Conservation (phyloP, 2,113 vertebrate species). For the Herpetotheres cachinnans region DNA sequence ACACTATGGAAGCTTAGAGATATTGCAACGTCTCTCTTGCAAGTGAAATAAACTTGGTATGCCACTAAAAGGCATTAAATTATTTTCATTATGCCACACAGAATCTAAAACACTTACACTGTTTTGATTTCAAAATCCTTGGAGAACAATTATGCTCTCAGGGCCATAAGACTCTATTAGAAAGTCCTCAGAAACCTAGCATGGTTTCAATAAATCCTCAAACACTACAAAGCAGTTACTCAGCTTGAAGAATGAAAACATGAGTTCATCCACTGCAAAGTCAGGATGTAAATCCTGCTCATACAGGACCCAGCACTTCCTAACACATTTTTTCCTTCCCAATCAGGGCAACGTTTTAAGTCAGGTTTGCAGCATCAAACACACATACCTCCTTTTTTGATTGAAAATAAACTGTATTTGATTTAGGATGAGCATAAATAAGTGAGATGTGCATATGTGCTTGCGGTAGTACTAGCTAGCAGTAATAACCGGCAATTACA, state of each 20-base stretch:
- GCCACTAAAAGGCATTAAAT: slow-evolving; percentile 71
- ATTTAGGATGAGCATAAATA: background rate
- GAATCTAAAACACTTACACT: slow-evolving; percentile 70
- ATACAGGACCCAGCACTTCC: background rate
- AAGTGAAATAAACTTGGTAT: slow-evolving; percentile 63
- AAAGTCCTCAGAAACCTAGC: slow-evolving; percentile 67
- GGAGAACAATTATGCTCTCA: slow-evolving; percentile 66
- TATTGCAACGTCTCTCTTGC: slow-evolving; percentile 8
- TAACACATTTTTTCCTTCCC: background rate
- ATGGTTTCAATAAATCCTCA: slow-evolving; percentile 71
- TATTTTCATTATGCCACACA: slow-evolving; percentile 71
- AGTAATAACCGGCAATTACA: background rate
- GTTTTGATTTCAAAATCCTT: slow-evolving; percentile 73
- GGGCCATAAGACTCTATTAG: slow-evolving; percentile 64
- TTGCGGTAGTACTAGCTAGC: background rate
- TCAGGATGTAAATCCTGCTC: slow-evolving; percentile 42
- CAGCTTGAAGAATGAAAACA: slow-evolving; percentile 67
- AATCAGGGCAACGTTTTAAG: background rate
- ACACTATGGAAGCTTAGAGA: slow-evolving; percentile 43
- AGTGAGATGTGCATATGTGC: background rate
- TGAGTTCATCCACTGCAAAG: slow-evolving; percentile 59
- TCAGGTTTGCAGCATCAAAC: background rate
- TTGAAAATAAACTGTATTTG: background rate
- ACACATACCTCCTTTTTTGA: background rate
- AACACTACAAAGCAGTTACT: slow-evolving; percentile 63